Conservation (phyloP, 2,888 invertebrate genomes). For the Diarsia dahlii region DNA sequence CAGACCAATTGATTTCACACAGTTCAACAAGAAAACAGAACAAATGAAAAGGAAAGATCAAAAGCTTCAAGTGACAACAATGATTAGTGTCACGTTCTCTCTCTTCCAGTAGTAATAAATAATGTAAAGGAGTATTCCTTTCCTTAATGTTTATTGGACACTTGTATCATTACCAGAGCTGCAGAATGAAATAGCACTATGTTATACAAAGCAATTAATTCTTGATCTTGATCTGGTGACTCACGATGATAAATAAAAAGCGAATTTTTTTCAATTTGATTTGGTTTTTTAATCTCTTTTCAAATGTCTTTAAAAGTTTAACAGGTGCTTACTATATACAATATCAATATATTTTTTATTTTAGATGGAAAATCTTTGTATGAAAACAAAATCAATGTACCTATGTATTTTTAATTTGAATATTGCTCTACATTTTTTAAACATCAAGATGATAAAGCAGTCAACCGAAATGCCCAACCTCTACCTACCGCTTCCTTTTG, state of each 20-base stretch:
- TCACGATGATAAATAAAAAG: background rate
- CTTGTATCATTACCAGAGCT: constrained; percentile 11
- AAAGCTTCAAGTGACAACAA: constrained; percentile 15
- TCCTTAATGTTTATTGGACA: constrained; percentile 11
- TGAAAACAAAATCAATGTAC: background rate
- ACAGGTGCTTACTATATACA: too few relatives aligned
- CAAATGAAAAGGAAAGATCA: constrained; percentile 16
- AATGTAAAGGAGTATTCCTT: constrained; percentile 10
- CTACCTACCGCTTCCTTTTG: background rate
- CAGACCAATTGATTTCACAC: background rate
- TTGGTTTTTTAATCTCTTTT: background rate
- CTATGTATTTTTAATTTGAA: background rate
- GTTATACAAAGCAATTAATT: constrained; percentile 1
- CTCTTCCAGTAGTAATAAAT: constrained; percentile 25
- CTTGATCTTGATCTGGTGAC: background rate
- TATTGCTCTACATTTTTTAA: background rate
- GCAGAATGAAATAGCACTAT: constrained; percentile 5
- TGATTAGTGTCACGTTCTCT: constrained; percentile 33
- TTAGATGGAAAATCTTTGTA: background rate
- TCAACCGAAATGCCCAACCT: background rate
- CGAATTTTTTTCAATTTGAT: background rate
- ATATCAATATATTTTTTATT: too few relatives aligned
- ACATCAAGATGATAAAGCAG: background rate
- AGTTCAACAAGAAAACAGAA: background rate
- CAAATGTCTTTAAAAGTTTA: background rate